These are phyloP conservation scores for Ichneumoninae sp. DNA, from an alignment of 2,888 invertebrate genomes.

Conservation along the genomic window DNA sequence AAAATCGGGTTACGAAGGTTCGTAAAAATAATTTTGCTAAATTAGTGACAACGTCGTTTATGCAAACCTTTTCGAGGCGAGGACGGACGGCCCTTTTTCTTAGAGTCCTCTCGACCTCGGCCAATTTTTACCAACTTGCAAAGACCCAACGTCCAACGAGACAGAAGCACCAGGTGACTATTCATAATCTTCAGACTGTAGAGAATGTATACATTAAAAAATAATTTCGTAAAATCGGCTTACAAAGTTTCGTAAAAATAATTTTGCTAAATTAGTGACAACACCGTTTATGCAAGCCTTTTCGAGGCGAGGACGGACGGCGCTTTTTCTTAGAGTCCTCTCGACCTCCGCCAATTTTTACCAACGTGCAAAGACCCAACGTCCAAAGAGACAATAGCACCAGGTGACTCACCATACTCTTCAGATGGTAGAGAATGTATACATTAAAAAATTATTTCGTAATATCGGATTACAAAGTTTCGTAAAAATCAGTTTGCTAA, in stretches of 20 bases:
- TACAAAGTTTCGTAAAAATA: too few species aligned
- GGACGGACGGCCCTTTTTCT: constrained; percentile 40
- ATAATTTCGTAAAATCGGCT: too few species aligned
- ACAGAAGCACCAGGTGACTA: neutral
- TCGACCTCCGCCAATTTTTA: neutral
- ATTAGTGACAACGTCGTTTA: too few species aligned
- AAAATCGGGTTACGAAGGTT: too few species aligned
- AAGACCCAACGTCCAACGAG: constrained; percentile 4
- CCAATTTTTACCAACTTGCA: neutral
- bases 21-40: too few species aligned
- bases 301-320: constrained; percentile 26
- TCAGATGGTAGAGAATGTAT: neutral
- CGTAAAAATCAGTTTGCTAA: too few species aligned
- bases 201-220: neutral
- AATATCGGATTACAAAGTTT: too few species aligned
- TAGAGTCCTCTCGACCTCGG: constrained; percentile 8
- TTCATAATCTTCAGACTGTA: neutral
- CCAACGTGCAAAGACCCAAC: neutral
- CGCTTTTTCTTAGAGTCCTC: constrained; percentile 41
- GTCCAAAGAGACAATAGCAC: neutral
- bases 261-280: too few species aligned
- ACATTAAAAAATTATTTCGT: too few species aligned
- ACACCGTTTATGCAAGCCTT: neutral
- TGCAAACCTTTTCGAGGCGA: constrained; percentile 27
- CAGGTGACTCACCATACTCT: too few species aligned